Evolutionary conservation across 2,113 vertebrate genomes (phyloP).

Genomic region (Entomyzon cyanotis): DNA sequence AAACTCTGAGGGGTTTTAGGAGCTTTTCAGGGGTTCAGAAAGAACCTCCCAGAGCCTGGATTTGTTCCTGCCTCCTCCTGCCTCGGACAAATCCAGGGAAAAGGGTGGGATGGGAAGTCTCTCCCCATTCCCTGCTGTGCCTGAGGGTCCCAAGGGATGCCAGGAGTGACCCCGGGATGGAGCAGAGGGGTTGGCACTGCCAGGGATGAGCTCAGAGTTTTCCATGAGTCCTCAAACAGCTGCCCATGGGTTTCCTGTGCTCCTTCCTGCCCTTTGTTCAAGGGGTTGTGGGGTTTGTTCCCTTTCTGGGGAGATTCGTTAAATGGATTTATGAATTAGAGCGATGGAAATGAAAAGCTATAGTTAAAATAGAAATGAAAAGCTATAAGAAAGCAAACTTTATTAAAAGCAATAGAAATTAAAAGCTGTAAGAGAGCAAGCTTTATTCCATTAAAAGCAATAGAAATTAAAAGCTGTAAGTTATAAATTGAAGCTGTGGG

Average conservation of each 20-base stretch:
- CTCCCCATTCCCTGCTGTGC: background rate
- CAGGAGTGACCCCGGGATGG: fast-evolving
- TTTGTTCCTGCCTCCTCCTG: background rate
- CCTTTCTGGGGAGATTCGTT: background rate
- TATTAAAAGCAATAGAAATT: no score
- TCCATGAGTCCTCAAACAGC: conserved; percentile 5
- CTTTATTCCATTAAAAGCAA: no score
- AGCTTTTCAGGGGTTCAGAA: background rate
- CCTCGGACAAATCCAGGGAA: no score
- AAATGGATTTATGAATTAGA: background rate
- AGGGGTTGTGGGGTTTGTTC: background rate
- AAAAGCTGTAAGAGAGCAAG: no score
- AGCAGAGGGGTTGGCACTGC: background rate
- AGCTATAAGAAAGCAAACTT: no score
- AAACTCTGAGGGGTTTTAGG: background rate
- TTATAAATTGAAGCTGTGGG: background rate
- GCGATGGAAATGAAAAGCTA: no score
- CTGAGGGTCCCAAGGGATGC: background rate
- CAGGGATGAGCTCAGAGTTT: background rate
- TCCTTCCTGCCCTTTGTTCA: background rate
- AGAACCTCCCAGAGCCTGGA: background rate
- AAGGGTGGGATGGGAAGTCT: background rate
- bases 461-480: no score
- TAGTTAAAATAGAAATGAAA: no score
- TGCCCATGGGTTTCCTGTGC: conserved; percentile 21